Conservation (phyloP, 2,888 invertebrate species). For the Cephus nigrinus region DNA sequence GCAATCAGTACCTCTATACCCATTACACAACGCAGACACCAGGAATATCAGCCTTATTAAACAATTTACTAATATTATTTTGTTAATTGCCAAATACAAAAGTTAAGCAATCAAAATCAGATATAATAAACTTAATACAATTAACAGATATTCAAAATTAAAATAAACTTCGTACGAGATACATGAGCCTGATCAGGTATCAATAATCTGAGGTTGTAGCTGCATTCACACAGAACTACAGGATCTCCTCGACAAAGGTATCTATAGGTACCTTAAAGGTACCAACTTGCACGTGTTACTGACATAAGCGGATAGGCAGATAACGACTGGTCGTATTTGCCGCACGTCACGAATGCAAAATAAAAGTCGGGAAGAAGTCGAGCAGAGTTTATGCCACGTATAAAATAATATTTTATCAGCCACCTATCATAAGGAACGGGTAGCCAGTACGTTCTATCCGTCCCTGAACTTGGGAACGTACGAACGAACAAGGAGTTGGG, state of each 20-base stretch:
- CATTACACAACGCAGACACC: background rate
- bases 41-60: background rate
- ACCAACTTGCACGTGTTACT: background rate
- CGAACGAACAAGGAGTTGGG: slow-evolving; percentile 24
- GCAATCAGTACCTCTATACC: background rate
- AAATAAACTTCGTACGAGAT: no score
- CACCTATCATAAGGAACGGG: background rate
- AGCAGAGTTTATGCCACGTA: background rate
- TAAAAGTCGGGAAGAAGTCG: background rate
- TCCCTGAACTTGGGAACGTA: background rate
- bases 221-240: background rate
- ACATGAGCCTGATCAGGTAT: background rate
- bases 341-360: background rate
- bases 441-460: background rate
- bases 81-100: background rate
- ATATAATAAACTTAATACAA: no score
- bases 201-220: no score
- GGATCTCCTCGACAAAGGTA: background rate
- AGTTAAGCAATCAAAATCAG: background rate
- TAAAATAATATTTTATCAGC: background rate
- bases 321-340: background rate
- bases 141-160: no score
- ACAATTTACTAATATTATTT: background rate
- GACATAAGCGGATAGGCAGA: background rate
- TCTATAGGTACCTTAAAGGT: background rate